Conservation (phyloP, 2,113 vertebrate genomes). For the Melospiza georgiana region DNA sequence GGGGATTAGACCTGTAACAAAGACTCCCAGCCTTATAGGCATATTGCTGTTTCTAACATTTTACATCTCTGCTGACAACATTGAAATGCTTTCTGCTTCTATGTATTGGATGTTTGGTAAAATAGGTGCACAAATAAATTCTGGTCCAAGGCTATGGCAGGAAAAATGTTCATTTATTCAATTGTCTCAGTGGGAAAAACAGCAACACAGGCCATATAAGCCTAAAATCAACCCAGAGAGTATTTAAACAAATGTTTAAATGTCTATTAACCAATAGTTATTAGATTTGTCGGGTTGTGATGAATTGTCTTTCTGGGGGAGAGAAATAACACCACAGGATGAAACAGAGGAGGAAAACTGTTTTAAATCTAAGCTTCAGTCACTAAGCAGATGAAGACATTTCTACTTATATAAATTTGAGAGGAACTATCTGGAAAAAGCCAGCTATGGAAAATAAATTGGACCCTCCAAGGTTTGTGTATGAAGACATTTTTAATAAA, state of each 20-base stretch:
- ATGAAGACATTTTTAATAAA: not conserved
- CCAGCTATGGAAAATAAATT: not conserved
- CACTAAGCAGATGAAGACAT: not conserved
- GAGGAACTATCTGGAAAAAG: not conserved
- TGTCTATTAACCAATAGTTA: not conserved
- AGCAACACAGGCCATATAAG: not conserved
- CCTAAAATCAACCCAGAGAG: not conserved
- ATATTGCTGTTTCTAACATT: not conserved
- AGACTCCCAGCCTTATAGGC: not conserved
- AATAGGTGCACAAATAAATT: not conserved
- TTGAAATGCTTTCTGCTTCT: not conserved
- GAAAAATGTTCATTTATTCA: not conserved
- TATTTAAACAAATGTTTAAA: not conserved
- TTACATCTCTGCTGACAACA: not conserved
- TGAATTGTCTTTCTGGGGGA: not conserved
- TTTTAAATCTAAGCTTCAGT: not conserved
- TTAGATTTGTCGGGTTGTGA: not conserved
- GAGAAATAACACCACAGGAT: not conserved
- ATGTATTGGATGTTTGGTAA: not conserved
- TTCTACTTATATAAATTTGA: not conserved
- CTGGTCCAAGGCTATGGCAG: not conserved
- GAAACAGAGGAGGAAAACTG: not conserved
- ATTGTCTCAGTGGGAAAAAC: not conserved
- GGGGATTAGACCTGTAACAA: fast-evolving
- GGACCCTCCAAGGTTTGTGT: not conserved